Evolutionary conservation across 2,113 vertebrate species (phyloP).

Genomic region (Xiphophorus couchianus): DNA sequence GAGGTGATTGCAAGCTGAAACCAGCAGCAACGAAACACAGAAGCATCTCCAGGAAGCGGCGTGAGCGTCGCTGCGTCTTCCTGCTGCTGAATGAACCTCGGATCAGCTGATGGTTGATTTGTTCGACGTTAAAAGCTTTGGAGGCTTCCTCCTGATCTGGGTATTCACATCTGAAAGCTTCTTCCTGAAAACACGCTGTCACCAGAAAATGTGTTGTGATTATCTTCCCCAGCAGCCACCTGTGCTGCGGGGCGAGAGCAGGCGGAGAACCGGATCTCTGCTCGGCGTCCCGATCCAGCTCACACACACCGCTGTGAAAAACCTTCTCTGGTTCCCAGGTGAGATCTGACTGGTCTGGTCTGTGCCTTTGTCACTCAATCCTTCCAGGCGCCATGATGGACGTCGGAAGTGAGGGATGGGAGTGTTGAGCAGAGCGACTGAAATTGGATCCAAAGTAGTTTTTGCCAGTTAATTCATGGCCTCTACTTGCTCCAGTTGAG

Average conservation of each 20-base stretch:
- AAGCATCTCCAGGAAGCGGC: neutral
- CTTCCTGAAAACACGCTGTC: conserved; percentile 27
- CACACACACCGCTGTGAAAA: neutral
- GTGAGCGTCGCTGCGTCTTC: neutral
- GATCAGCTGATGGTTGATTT: neutral
- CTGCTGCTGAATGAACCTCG: neutral
- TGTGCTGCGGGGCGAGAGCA: conserved; percentile 9
- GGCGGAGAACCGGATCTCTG: neutral
- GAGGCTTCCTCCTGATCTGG: conserved; percentile 2
- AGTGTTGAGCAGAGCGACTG: too few species aligned
- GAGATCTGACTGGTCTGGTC: neutral
- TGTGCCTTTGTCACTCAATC: too few species aligned
- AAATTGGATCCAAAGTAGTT: too few species aligned
- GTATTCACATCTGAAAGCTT: neutral
- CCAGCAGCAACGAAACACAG: too few species aligned
- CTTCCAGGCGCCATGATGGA: too few species aligned
- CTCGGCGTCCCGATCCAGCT: too few species aligned
- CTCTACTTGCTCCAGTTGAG: too few species aligned
- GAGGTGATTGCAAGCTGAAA: neutral
- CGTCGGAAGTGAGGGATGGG: too few species aligned
- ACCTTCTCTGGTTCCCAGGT: neutral
- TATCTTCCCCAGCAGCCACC: conserved; percentile 10
- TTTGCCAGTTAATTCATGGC: too few species aligned
- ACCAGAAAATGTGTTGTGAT: conserved; percentile 42
- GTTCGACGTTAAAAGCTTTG: neutral